Evolutionary conservation across 1,140 invertebrate genomes (phyloP).

Genomic region (Spodoptera frugiperda): DNA sequence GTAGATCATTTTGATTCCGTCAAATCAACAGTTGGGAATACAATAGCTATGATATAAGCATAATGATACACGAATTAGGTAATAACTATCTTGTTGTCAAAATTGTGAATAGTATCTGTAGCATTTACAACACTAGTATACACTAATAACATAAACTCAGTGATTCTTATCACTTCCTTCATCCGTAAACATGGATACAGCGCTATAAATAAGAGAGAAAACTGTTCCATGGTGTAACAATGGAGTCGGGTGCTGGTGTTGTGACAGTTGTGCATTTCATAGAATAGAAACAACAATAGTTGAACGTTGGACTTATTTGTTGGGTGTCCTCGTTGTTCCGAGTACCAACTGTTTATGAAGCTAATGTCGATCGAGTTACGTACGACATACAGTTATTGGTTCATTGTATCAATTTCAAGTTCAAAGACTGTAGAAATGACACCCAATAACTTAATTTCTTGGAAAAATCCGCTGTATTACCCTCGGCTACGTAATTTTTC

Average conservation of each 20-base stretch:
- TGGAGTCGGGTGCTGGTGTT: slow-evolving; percentile 4
- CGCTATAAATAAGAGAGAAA: slow-evolving; percentile 23
- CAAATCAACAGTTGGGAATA: neutral
- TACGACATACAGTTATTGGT: slow-evolving; percentile 17
- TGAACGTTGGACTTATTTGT: slow-evolving; percentile 5
- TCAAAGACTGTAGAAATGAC: neutral
- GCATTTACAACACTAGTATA: too few species aligned
- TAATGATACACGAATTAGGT: neutral
- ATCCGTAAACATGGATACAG: slow-evolving; percentile 10
- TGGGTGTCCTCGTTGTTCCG: slow-evolving; percentile 27
- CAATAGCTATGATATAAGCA: neutral
- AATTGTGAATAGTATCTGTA: neutral
- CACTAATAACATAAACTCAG: too few species aligned
- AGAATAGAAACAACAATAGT: slow-evolving; percentile 32
- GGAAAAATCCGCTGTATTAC: slow-evolving; percentile 19
- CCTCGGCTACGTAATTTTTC: slow-evolving; percentile 8
- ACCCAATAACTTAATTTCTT: slow-evolving; percentile 10
- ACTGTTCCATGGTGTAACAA: slow-evolving; percentile 28
- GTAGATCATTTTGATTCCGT: slow-evolving; percentile 21
- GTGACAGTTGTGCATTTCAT: slow-evolving; percentile 35
- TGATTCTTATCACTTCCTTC: neutral
- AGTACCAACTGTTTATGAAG: slow-evolving; percentile 27
- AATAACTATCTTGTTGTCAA: neutral
- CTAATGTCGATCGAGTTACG: slow-evolving; percentile 27
- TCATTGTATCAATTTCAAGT: slow-evolving; percentile 23